Evolutionary conservation across 1,140 invertebrate genomes (phyloP), one percentile per base, ranked within the genome.

Genomic region (Arctopsyche grandis): DNA sequence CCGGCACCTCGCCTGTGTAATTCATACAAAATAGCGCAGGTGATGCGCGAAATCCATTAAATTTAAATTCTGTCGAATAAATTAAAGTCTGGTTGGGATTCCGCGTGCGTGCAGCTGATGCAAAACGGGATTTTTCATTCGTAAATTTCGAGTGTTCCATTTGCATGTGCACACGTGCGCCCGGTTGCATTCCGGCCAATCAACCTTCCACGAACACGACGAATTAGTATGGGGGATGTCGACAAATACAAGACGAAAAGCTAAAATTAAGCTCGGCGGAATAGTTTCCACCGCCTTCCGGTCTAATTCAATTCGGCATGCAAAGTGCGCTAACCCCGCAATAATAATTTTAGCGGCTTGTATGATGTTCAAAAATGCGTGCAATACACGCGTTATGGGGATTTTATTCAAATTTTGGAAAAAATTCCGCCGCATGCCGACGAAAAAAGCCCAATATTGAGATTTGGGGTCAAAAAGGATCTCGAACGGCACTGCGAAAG

Each of bases 1-100:
- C 29, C 7, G 29, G 7, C 29, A 7, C 29, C 29, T 38, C 29
- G 29, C 10, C 44, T 14, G 16, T 52, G 48, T 52, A 66, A 66
- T 66, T 66, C 24, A 66, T 29, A 66, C 63, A 22, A 26, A 52
- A 16, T 26, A 48, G 22, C 44, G 22, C 71, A 74, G 71, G 46
- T 74, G 71, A 74, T 74, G 24, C 71, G 71, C 44, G 24, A 56
- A 46, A 74, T 56, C 71, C 71, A 74, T 74, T 74, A 74, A 56
- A 29, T 21, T 24, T 7, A 38, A 46, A 22, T 16, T 14, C 44
- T 24, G 5, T 12, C 63, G 71, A 74, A 74, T 74, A 74, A 46
- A 74, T 56, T 74, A 46, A 74, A 26, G 9, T 9, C 71, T n/a
- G 16, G 24, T 66, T 66, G 10, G 63, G 12, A 66, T 38, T 38